phyloP scores from a whole-genome alignment of 2,888 invertebrate species.

The Strigamia maritima region DNA sequence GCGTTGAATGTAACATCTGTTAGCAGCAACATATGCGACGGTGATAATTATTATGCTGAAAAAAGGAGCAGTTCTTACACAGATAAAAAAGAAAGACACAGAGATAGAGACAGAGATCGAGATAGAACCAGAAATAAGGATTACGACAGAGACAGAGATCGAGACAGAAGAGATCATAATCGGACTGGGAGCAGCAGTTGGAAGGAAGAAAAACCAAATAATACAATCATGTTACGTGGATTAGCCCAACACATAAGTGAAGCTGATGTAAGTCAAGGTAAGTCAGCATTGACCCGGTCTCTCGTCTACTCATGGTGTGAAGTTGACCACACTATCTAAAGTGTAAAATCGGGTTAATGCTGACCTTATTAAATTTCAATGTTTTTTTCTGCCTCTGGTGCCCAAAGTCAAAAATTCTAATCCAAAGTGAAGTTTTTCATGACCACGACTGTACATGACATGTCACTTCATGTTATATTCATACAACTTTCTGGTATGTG shows the following conservation, averaged over 20 bases:
- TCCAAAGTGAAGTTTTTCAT: too few species aligned
- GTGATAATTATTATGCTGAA: constrained; percentile 11
- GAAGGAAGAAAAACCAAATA: constrained; percentile 46
- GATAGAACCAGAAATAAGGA: constrained; percentile 42
- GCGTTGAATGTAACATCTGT: neutral
- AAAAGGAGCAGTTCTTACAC: neutral
- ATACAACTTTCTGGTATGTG: too few species aligned
- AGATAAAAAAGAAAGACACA: constrained; percentile 35
- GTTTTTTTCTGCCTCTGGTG: too few species aligned
- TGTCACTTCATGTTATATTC: too few species aligned
- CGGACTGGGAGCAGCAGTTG: constrained; percentile 39
- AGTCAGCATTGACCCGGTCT: too few species aligned
- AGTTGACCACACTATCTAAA: too few species aligned
- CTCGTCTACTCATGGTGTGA: too few species aligned
- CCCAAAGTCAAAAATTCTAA: too few species aligned
- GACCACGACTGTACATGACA: too few species aligned
- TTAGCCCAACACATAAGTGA: constrained; percentile 45
- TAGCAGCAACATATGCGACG: neutral
- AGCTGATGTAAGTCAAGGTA: constrained; percentile 44
- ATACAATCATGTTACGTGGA: constrained; percentile 46
- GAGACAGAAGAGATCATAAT: constrained; percentile 42
- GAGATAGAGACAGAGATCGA: constrained; percentile 42
- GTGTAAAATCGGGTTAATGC: too few species aligned
- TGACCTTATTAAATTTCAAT: too few species aligned
- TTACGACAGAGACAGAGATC: constrained; percentile 43